Base-by-base conservation (phyloP, 1,140 invertebrate species). In the Drosophila pachea region DNA sequence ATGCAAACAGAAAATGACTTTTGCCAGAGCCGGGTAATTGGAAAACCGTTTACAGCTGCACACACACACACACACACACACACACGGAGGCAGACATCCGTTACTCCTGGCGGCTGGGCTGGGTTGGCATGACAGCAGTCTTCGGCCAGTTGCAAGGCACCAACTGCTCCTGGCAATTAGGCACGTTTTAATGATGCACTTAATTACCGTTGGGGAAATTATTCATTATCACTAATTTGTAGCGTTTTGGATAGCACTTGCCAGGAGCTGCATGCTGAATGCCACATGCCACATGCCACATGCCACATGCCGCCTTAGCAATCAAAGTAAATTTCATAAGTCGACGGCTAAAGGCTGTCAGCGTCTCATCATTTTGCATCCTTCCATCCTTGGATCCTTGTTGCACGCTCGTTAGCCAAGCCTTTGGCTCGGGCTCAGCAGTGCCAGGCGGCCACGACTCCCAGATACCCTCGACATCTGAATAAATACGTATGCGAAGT, bases 1-100 rank as follows among this genome's bases (percentile, higher is more conserved):
- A 82, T 78, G 78, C 73, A 83, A 83, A 73, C 78, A 74, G 78
- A 83, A 83, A 84, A 78, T 83, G 78, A 75, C 78, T 84, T 83
- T 77, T 84, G 58, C 60, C 74, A 35, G 53, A 29, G 69, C 5
- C 38, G 59, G 76, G 62, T 76, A 83, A 79, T 83, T 79, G 79
- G 73, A 79, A 83, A 83, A 76, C 54, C 76, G 63, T 84, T 83
- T 84, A 79, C 73, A 70, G 62, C 48, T 40, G 65, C 64, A 54
- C 54, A 52, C 60, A 38, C 36, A 32, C 66, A 36, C 36, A 36
- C 45, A 64, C 36, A 45, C 29, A 36, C 36, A 36, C 58, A 33
- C 12, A 35, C 45, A 59, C 36, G 43, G 12, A 29, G n/a, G 47
- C 12, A 53, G 8, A 16, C 5, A 47, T 9, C 11, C 22, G 22